Percentiles rank a stretch among this genome's conserved stretches.
Conservation (phyloP, 2,113 vertebrate genomes). For the Catharus minimus region DNA sequence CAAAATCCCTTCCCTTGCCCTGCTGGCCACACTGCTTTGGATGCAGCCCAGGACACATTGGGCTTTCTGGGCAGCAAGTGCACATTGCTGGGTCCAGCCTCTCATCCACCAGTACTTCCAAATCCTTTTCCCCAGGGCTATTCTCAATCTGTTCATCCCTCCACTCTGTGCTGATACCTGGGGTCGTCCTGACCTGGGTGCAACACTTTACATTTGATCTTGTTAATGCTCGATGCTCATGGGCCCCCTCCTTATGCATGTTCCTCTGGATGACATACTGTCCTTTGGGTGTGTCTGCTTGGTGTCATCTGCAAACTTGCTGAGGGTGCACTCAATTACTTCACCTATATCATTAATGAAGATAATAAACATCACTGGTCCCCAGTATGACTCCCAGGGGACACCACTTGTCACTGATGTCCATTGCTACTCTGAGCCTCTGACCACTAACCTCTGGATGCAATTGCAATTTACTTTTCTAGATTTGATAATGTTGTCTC, state of each 20-base stretch:
- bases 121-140: background rate
- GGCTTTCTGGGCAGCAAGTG: background rate
- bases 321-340: background rate
- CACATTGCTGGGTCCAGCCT: background rate
- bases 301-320: background rate
- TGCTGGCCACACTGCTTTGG: rapidly evolving
- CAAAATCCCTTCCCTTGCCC: rapidly evolving
- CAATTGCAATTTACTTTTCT: background rate
- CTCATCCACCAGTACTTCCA: background rate
- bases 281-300: background rate
- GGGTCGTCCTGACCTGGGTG: background rate
- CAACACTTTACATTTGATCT: background rate
- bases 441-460: too few species aligned
- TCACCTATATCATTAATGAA: background rate
- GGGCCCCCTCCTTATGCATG: background rate
- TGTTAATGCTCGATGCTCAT: background rate
- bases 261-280: background rate
- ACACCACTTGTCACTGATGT: background rate
- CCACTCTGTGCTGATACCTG: background rate
- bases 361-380: background rate
- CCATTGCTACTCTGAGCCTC: background rate
- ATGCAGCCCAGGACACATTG: background rate
- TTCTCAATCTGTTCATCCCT: rapidly evolving
- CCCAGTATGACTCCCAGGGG: rapidly evolving
- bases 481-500: background rate